Base-by-base conservation (phyloP, 92 coral and sea anemone species). In the Bergia sp. region DNA sequence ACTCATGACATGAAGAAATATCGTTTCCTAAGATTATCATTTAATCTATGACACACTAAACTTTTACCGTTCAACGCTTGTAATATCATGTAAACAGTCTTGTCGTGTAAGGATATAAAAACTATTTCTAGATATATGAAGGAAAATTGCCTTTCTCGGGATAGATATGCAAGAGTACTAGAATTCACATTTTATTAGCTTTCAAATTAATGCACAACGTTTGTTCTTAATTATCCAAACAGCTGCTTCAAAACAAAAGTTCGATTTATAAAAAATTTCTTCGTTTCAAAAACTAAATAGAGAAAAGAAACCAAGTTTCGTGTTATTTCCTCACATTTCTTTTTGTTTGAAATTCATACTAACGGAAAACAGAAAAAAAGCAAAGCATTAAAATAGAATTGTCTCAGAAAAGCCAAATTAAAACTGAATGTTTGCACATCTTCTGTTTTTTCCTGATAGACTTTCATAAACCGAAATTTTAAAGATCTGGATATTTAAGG, bases 281-380 rank as follows among this genome's bases (percentile, higher is more conserved):
- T 82, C 86, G 73, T 64, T 82, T 66, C 8, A 16, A 82, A 82
- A 81, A 61, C 21, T 61, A 5, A 40, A 64, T 38, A 20, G n/a
- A 41, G 73, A 38, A 43, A 81, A 53, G 58, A 61, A 23, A 61
- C 7, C 69, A 23, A 16, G 23, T 61, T 16, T 61, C 29, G 69
- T 61, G 69, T 16, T 3, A 20, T 44, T 47, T 79, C 47, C 82
- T 79, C 65, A 37, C 36, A 79, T 18, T 47, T 79, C 55, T 58
- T 79, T 47, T 79, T 79, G 82, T 79, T 47, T 43, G 21, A 79
- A 79, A 23, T 21, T 53, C 40, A 79, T 45, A 79, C 53, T 58
- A 79, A 61, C 20, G 69, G 23, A 20, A 61, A 61, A 18, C 29
- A 18, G 29, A 61, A 3, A 61, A 29, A 16, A 61, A 18, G 69